phyloP scores from a whole-genome alignment of 2,797 vertebrate genomes.

The Bucorvus abyssinicus region DNA sequence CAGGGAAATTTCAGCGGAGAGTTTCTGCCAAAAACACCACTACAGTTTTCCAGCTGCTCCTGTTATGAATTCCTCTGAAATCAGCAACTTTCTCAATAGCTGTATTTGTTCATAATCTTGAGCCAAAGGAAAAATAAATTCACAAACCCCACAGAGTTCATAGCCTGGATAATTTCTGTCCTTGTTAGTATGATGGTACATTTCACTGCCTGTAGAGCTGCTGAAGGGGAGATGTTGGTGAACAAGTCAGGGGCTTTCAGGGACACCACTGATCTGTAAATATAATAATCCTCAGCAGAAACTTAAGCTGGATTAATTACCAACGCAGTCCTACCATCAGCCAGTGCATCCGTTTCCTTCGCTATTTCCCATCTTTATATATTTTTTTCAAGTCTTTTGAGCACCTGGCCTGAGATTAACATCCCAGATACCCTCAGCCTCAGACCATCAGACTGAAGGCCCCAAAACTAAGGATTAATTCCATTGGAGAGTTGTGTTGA shows the following conservation, averaged over 20 bases:
- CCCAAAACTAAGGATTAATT: neutral
- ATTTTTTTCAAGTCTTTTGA: neutral
- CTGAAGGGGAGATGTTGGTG: neutral
- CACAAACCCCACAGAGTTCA: neutral
- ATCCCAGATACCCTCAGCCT: neutral
- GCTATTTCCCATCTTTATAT: neutral
- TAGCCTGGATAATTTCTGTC: neutral
- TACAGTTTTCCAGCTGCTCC: neutral
- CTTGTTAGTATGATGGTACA: neutral
- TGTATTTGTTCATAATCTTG: neutral
- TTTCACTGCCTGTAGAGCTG: neutral
- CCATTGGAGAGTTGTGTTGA: neutral
- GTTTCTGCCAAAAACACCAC: neutral
- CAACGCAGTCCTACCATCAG: neutral
- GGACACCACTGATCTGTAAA: neutral
- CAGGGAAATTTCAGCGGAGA: neutral
- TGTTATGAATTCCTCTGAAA: neutral
- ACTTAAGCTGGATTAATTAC: neutral
- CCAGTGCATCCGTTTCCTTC: neutral
- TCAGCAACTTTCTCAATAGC: neutral
- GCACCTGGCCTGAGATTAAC: neutral
- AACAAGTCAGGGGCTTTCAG: neutral
- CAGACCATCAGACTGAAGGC: neutral
- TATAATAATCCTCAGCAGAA: neutral
- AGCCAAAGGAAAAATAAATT: neutral